Conservation (phyloP, 53 echinoderm and acorn worm genomes). For the Patiria pectinifera region DNA sequence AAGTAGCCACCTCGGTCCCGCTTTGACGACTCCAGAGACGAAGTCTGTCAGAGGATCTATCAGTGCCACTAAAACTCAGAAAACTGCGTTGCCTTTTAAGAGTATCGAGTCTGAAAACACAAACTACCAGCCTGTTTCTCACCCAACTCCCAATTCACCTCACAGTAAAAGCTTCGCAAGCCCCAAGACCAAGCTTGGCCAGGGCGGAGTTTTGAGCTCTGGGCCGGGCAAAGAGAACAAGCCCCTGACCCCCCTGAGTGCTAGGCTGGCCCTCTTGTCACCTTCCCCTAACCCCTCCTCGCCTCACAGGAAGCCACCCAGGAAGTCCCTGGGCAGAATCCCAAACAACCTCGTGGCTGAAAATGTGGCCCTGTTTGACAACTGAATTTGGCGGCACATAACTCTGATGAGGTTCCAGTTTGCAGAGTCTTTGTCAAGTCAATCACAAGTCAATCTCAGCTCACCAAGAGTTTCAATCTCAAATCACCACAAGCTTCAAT, state of each 20-base stretch:
- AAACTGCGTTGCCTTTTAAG: not conserved
- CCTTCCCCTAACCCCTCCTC: slow-evolving; percentile 27
- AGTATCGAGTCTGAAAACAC: not conserved
- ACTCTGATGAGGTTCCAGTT: not conserved
- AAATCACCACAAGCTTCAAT: no score
- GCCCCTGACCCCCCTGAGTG: slow-evolving; percentile 40
- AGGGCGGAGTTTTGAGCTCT: not conserved
- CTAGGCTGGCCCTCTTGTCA: slow-evolving; percentile 36
- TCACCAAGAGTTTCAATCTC: no score
- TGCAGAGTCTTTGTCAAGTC: no score
- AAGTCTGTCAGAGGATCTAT: not conserved
- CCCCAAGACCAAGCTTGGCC: not conserved
- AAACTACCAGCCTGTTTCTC: not conserved
- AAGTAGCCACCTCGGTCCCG: not conserved
- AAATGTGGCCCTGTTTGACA: slow-evolving; percentile 72
- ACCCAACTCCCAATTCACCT: not conserved
- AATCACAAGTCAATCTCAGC: no score
- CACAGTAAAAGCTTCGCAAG: not conserved
- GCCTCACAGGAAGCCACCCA: slow-evolving; percentile 68
- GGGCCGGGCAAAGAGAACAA: slow-evolving; percentile 64
- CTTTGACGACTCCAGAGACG: not conserved
- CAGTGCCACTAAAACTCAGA: not conserved
- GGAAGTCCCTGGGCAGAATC: slow-evolving; percentile 80
- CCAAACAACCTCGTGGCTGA: slow-evolving; percentile 81
- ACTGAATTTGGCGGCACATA: not conserved